These are phyloP conservation scores for Lithophane leautieri DNA, from an alignment of 2,888 invertebrate genomes.

Conservation along the genomic window DNA sequence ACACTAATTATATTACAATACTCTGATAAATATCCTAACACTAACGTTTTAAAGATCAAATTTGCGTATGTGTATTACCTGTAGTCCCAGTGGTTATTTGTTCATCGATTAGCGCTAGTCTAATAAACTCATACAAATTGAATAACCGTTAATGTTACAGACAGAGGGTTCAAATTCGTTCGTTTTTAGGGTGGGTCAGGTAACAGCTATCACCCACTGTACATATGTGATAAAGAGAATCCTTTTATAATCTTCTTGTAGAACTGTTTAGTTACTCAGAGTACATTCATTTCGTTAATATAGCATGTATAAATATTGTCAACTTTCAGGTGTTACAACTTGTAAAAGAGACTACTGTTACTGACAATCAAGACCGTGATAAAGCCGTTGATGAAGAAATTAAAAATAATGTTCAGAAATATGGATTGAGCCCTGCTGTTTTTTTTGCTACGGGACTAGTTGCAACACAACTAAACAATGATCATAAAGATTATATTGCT, in stretches of 20 bases:
- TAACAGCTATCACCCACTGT: no score
- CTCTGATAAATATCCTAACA: no score
- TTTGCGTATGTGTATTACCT: no score
- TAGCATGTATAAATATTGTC: neutral
- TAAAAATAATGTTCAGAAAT: neutral
- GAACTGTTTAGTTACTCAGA: neutral
- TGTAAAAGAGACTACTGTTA: neutral
- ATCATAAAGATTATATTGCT: neutral
- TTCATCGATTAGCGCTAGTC: no score
- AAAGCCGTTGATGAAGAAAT: neutral
- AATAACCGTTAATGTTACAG: no score
- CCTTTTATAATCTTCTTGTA: neutral
- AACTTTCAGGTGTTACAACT: neutral
- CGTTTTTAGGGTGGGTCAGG: no score
- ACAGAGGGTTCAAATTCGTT: no score
- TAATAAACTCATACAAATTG: no score
- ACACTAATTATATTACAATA: no score
- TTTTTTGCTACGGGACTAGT: neutral
- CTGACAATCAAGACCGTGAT: neutral
- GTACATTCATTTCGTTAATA: neutral
- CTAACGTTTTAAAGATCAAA: no score
- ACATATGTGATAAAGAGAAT: neutral
- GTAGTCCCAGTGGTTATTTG: no score
- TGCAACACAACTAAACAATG: neutral
- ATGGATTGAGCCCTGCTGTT: fast-evolving